Base-by-base conservation (phyloP, 1,140 invertebrate species). In the Coenobita brevimanus region DNA sequence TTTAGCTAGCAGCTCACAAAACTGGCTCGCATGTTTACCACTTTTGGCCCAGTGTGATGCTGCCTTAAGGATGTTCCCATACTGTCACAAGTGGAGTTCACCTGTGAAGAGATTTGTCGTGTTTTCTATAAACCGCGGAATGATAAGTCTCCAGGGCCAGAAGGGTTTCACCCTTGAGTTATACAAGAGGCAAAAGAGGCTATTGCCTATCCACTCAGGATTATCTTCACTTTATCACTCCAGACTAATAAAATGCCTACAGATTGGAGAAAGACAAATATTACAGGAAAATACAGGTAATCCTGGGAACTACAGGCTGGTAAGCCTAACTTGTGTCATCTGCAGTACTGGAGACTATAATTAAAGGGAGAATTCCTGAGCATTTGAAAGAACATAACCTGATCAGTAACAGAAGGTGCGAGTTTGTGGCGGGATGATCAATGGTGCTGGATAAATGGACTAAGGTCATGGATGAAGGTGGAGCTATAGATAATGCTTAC, bases 381-480 rank as follows among this genome's bases (percentile, higher is more conserved):
- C 73, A 76, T 76, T 41, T 76, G 38, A 76, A 76, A 36, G 41
- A 76, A 33, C 21, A 76, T 33, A 76, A 41, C 10, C 13, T 50
- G 17, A 50, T 50, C 17, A 76, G 73, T 76, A 43, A 43, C 15
- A 76, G 33, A 24, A 10, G 36, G 30, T 8, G 17, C 17, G 46
- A 38, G 33, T 76, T 13, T 76, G 33, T 76, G 38, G 41, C 17
- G 10, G 73, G 38, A 24, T 10, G 73, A 6, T 76, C 73, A 21
- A 76, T n/a, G 64, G 46, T 50, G 46, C 17, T 76, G 41, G 73
- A 76, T 15, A 33, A 76, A 76, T 76, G 73, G 73, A 76, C 73
- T 15, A 4, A 76, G 46, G 36, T 38, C 4, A 21, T 76, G 73
- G 33, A 76, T 36, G 33, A 38, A 43, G 73, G 30, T 8, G 46